Conservation (phyloP, 2,888 invertebrate species). For the Parnassius mnemosyne region DNA sequence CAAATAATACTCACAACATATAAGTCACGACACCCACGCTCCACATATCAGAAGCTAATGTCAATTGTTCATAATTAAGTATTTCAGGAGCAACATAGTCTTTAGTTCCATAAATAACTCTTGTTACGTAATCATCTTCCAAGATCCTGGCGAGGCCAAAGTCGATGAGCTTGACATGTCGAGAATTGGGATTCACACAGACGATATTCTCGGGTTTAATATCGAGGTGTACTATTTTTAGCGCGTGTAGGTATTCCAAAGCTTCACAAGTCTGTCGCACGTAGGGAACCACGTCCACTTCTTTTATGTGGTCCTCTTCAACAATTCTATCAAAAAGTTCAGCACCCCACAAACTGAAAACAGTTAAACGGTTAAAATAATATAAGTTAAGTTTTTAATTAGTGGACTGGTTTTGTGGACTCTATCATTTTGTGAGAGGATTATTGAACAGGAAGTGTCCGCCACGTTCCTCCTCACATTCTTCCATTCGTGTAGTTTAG, state of each 20-base stretch:
- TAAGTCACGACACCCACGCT: constrained; percentile 96
- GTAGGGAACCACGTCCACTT: constrained; percentile 86
- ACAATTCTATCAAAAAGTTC: constrained; percentile 96
- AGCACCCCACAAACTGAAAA: constrained; percentile 91
- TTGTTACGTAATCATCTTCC: constrained; percentile 25
- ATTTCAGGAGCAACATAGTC: constrained; percentile 97
- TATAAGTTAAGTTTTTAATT: not conserved
- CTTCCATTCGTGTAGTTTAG: no score
- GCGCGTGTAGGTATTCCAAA: constrained; percentile 92
- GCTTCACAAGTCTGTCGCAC: constrained; percentile 95
- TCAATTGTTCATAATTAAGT: constrained; percentile 93
- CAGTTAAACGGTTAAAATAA: not conserved
- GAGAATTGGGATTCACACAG: constrained; percentile 91
- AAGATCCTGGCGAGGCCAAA: constrained; percentile 87
- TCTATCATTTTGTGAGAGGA: no score
- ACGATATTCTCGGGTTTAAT: constrained; percentile 98
- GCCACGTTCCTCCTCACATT: no score
- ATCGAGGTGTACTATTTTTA: constrained; percentile 93
- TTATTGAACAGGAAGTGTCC: no score
- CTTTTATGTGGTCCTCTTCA: constrained; percentile 93
- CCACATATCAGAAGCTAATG: constrained; percentile 96
- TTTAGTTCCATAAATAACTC: constrained; percentile 90
- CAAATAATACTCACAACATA: constrained; percentile 86
- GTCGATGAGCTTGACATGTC: constrained; percentile 95
- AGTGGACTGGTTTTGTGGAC: no score